Evolutionary conservation across 2,797 vertebrate species (phyloP), one percentile per base, ranked within the genome.

Genomic region (Poeciliopsis infans): DNA sequence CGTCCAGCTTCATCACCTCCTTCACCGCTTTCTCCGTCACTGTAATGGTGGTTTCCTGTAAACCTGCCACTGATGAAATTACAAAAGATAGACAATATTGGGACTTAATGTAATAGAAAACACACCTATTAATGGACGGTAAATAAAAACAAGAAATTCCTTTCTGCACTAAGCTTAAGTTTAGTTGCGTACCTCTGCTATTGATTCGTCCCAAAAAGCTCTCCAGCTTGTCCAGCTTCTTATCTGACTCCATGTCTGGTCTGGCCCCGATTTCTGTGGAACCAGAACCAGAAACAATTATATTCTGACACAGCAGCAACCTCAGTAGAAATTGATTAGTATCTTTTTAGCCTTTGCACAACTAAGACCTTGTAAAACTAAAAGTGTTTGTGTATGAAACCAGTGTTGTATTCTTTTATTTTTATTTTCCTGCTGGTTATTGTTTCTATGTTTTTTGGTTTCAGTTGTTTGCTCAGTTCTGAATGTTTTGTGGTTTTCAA

Each of bases 1-100:
- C 98, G 15, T 99, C 98, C 49, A 97, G 83, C 89, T 97, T 97
- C 98, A 99, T 99, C 85, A 99, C 98, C 80, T 99, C 98, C 90
- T 99, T 99, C 80, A 99, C 98, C 0, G 97, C 97, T 78, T 97
- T 97, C 68, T 98, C 97, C 0, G 98, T 99, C 80, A 99, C 97
- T 0, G 97, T 96, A 77, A 99, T 88, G 0, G 98, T 96, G 0
- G 97, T 97, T 85, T 99, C 98, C 82, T 97, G 98, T 87, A 97
- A 94, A 74, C 97, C 97, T 25, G 96, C 95, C 80, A 96, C 98
- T 99, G 64, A 73, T 31, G 11, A 16, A 33, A 53, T 45, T 5
- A 71, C 5, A 46, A 45, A 36, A 31, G 4, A 41, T 12, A 66
- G 69, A 28, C 55, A 31, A 43, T 1, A 45, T 80, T 6, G 69